phyloP scores from a whole-genome alignment of 2,797 vertebrate genomes.

The Remorina albescens region DNA sequence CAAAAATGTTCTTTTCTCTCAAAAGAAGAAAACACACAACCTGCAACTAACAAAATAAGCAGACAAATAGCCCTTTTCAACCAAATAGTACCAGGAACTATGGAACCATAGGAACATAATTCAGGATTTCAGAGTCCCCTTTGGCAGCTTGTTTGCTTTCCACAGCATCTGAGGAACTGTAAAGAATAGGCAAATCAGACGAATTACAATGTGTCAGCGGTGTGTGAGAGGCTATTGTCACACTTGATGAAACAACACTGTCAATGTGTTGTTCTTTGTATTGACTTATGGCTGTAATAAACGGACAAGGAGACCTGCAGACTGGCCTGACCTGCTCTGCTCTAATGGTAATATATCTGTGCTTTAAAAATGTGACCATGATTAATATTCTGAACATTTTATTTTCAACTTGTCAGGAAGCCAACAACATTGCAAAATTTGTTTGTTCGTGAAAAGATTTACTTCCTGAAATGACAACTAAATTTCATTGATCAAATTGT shows the following conservation, averaged over 20 bases:
- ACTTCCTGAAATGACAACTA: neutral
- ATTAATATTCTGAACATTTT: neutral
- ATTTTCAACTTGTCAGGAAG: neutral
- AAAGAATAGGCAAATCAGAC: neutral
- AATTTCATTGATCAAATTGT: neutral
- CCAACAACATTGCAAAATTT: neutral
- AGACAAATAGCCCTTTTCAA: constrained; percentile 19
- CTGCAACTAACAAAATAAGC: constrained; percentile 28
- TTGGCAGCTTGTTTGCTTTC: neutral
- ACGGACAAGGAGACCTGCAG: neutral
- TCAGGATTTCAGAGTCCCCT: constrained; percentile 1
- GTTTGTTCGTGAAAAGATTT: no score
- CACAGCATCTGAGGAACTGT: neutral
- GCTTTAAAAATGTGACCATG: neutral
- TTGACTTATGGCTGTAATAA: neutral
- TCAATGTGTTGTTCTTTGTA: no score
- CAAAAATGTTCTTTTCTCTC: constrained; percentile 19
- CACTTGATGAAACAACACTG: neutral
- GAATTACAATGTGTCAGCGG: neutral
- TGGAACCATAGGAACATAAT: constrained; percentile 26
- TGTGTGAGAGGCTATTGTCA: neutral
- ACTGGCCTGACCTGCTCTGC: neutral
- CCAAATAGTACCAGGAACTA: constrained; percentile 30
- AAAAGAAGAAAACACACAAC: constrained; percentile 41
- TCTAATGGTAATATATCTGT: neutral